A percentile compares a stretch with the other conserved stretches of the same genome.
phyloP scores from a whole-genome alignment of 2,797 vertebrate genomes.

The Graptemys geographica region DNA sequence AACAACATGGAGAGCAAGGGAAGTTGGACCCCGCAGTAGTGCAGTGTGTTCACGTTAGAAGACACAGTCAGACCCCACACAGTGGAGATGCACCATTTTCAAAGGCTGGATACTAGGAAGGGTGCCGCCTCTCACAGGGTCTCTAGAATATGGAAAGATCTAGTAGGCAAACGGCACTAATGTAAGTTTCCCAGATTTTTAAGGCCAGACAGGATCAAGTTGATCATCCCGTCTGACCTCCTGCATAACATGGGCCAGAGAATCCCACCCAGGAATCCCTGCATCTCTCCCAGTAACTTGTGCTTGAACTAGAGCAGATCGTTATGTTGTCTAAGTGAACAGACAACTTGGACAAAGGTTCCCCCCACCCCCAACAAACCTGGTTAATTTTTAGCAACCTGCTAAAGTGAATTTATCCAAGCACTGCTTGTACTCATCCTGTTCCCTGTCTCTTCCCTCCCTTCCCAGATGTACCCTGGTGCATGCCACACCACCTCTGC shows the following conservation, averaged over 20 bases:
- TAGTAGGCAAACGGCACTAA: background rate
- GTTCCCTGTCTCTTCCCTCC: background rate
- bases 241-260: background rate
- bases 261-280: background rate
- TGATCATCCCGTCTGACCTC: background rate
- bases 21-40: background rate
- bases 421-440: background rate
- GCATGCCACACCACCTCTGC: background rate
- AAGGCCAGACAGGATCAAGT: background rate
- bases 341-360: background rate
- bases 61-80: background rate
- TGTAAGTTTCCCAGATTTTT: background rate
- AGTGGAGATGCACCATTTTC: rapidly evolving
- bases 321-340: background rate
- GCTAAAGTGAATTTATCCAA: background rate
- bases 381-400: background rate
- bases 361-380: background rate
- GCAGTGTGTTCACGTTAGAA: background rate
- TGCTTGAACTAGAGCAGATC: background rate
- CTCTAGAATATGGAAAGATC: background rate
- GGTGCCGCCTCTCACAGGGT: background rate
- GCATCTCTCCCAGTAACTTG: background rate
- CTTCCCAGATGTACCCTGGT: background rate
- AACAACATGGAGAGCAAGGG: constrained; percentile 8
- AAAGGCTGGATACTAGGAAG: background rate